Evolutionary conservation across 1,140 invertebrate species (phyloP).

Genomic region (honey bee (Apis mellifera)): DNA sequence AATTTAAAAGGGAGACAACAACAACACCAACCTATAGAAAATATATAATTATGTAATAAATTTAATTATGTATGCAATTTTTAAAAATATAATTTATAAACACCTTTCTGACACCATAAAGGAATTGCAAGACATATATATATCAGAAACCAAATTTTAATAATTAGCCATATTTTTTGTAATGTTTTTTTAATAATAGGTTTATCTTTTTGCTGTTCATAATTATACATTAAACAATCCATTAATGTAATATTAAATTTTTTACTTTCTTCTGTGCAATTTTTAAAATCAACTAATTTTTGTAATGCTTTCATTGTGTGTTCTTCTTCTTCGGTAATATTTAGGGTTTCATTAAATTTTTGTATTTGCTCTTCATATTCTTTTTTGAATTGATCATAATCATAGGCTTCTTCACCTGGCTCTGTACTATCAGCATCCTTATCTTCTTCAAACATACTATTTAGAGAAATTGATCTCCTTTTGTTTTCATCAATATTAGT

Average conservation of each 20-base stretch:
- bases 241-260: slow-evolving; percentile 67
- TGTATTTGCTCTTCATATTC: slow-evolving; percentile 70
- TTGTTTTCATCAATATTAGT: slow-evolving; percentile 9
- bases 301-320: slow-evolving; percentile 50
- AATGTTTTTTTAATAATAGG: slow-evolving; percentile 53
- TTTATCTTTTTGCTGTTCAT: slow-evolving; percentile 56
- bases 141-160: slow-evolving; percentile 71
- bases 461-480: neutral
- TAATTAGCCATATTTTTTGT: slow-evolving; percentile 61
- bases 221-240: slow-evolving; percentile 68
- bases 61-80: neutral
- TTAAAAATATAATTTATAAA: slow-evolving; percentile 43
- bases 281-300: slow-evolving; percentile 61
- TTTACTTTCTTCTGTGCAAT: slow-evolving; percentile 69
- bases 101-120: slow-evolving; percentile 74
- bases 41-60: neutral
- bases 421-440: slow-evolving; percentile 1
- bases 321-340: slow-evolving; percentile 67
- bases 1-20: slow-evolving; percentile 73
- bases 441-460: neutral
- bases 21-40: slow-evolving; percentile 73
- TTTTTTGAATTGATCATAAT: slow-evolving; percentile 68
- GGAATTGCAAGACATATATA: slow-evolving; percentile 71
- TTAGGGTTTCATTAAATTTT: slow-evolving; percentile 54
- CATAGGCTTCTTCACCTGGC: slow-evolving; percentile 56